phyloP scores from a whole-genome alignment of 2,113 vertebrate genomes.

The Catagonus wagneri region DNA sequence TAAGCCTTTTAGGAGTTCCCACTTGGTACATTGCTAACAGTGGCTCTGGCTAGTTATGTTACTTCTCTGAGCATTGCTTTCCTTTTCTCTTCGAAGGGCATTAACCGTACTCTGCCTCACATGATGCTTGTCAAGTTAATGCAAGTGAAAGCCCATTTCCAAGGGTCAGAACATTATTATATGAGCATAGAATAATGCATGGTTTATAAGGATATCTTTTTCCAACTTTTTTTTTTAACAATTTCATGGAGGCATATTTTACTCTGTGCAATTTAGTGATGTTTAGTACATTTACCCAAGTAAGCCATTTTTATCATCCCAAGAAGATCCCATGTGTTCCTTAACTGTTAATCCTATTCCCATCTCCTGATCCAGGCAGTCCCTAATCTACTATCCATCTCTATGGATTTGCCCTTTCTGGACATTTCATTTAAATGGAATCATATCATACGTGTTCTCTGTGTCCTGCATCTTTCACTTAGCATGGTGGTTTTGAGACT shows the following conservation, averaged over 20 bases:
- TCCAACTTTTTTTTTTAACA: neutral
- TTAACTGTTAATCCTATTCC: neutral
- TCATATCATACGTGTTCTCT: neutral
- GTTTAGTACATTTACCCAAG: constrained; percentile 21
- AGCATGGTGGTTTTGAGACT: neutral
- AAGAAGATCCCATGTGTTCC: neutral
- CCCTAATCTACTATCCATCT: neutral
- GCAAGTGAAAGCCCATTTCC: neutral
- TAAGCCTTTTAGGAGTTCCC: neutral
- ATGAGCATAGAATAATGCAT: neutral
- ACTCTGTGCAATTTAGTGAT: neutral
- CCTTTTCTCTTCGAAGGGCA: neutral
- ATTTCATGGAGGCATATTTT: neutral
- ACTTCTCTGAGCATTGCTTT: neutral
- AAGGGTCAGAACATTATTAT: constrained; percentile 39
- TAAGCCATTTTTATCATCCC: constrained; percentile 6
- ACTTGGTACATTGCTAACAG: neutral
- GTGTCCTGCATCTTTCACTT: constrained; percentile 6
- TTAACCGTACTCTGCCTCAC: neutral
- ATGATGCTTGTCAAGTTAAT: constrained; percentile 2
- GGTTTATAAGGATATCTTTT: neutral
- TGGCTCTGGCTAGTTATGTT: neutral
- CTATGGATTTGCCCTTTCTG: constrained; percentile 15
- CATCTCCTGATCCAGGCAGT: neutral
- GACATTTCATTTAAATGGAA: neutral